Base-by-base conservation (phyloP, 2,113 vertebrate genomes). In the Gasterosteus aculeatus region DNA sequence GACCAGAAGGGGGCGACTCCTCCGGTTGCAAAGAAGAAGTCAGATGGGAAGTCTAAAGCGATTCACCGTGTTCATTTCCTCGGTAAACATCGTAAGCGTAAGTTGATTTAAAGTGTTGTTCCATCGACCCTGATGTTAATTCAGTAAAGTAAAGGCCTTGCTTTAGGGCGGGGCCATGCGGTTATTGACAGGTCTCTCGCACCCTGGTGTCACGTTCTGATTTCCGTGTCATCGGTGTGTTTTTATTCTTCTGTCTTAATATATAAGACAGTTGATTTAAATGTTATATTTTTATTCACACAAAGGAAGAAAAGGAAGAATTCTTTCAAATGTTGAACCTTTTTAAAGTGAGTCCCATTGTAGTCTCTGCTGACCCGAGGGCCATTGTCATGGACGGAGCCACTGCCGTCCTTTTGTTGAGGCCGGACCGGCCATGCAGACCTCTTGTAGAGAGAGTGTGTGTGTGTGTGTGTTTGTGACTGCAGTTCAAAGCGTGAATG, bases 401-500 rank as follows among this genome's bases (percentile, higher is more conserved):
- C 78, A 56, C 77, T n/a, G 72, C 76, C 47, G 69, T 63, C 41
- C 89, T 71, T 89, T 89, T 91, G 87, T 89, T 74, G 9, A 31
- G 5, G 49, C 64, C 16, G 76, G 71, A 73, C 74, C 12, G 72
- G 54, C 59, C 65, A 14, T 47, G 35, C 51, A 69, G 83, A 78
- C 84, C 83, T 71, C 85, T 77, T 57, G 46, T 35, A 49, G 83
- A 63, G 82, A 53, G 70, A 38, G 33, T 15, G 44, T 15, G 44
- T 15, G 44, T 15, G 44, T 16, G 44, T 16, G 44, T 47, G 44
- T 53, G 64, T 78, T 57, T 75, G 82, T 44, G 56, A 67, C 51
- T 77, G 85, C 69, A 83, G 71, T 87, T 89, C 77, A 87, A 85
- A 82, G 81, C 75, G 74, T 84, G 82, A 91, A 91, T 85, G 85